A percentile compares a stretch with the other conserved stretches of the same genome.
phyloP scores from a whole-genome alignment of 2,113 vertebrate species.

The Otis tarda region DNA sequence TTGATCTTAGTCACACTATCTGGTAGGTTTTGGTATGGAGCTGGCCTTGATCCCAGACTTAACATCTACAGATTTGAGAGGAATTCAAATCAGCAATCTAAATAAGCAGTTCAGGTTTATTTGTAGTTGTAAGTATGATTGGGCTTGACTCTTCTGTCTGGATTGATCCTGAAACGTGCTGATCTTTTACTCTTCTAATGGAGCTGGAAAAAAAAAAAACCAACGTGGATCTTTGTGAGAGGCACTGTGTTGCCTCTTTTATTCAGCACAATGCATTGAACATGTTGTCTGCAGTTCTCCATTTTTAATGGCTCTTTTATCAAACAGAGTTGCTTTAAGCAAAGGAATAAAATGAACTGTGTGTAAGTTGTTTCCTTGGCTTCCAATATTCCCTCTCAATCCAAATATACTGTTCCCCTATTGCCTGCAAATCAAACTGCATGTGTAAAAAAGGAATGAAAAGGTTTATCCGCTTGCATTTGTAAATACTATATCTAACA shows the following conservation, averaged over 20 bases:
- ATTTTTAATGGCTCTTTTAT: slow-evolving; percentile 41
- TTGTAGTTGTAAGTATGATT: not conserved
- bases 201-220: not conserved
- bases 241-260: not conserved
- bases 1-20: not conserved
- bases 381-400: slow-evolving; percentile 20
- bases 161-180: not conserved
- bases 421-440: slow-evolving; percentile 44
- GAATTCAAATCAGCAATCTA: not conserved
- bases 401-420: slow-evolving; percentile 13
- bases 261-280: not conserved
- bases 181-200: not conserved
- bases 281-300: slow-evolving; percentile 19
- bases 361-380: slow-evolving; percentile 56
- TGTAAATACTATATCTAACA: not conserved
- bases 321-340: slow-evolving; percentile 51
- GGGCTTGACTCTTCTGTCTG: not conserved
- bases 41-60: not conserved
- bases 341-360: slow-evolving; percentile 51
- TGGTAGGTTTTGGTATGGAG: not conserved
- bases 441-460: not conserved
- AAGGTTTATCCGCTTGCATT: slow-evolving; percentile 27
- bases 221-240: not conserved
- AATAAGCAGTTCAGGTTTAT: not conserved
- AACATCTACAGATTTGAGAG: not conserved